Evolutionary conservation across 2,797 vertebrate genomes (phyloP).

Genomic region (Sternarchorhynchus goeldii): DNA sequence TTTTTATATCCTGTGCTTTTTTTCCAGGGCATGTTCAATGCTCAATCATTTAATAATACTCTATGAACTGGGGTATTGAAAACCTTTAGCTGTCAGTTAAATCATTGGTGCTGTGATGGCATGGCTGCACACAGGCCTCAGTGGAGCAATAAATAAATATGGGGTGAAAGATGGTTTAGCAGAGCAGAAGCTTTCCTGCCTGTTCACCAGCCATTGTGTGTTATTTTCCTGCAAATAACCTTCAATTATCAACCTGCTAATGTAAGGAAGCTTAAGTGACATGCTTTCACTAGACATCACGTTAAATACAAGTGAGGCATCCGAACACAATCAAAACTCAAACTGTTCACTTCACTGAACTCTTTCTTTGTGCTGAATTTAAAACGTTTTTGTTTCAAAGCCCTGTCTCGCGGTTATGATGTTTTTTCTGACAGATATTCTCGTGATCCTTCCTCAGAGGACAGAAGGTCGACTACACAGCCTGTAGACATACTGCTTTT

Average conservation of each 20-base stretch:
- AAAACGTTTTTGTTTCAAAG: background rate
- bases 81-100: slow-evolving; percentile 28
- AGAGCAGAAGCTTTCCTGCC: slow-evolving; percentile 32
- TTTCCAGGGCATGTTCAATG: slow-evolving; percentile 19
- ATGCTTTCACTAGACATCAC: background rate
- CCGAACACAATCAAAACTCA: background rate
- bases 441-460: slow-evolving; percentile 8
- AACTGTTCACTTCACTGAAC: background rate
- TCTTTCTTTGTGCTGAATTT: background rate
- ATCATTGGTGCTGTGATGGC: slow-evolving; percentile 14
- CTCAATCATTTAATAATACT: slow-evolving; percentile 29
- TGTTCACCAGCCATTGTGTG: slow-evolving; percentile 67
- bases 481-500: slow-evolving; percentile 38
- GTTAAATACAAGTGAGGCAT: background rate
- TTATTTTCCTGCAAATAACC: slow-evolving; percentile 62
- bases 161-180: slow-evolving; percentile 38
- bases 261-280: slow-evolving; percentile 31
- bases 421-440: slow-evolving; percentile 10
- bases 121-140: slow-evolving; percentile 7
- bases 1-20: slow-evolving; percentile 19
- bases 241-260: slow-evolving; percentile 40
- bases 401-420: background rate
- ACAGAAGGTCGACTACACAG: slow-evolving; percentile 34
- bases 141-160: slow-evolving; percentile 48
- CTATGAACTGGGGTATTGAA: slow-evolving; percentile 20